Conservation (phyloP, 2,797 vertebrate genomes). For the Tapirus indicus region DNA sequence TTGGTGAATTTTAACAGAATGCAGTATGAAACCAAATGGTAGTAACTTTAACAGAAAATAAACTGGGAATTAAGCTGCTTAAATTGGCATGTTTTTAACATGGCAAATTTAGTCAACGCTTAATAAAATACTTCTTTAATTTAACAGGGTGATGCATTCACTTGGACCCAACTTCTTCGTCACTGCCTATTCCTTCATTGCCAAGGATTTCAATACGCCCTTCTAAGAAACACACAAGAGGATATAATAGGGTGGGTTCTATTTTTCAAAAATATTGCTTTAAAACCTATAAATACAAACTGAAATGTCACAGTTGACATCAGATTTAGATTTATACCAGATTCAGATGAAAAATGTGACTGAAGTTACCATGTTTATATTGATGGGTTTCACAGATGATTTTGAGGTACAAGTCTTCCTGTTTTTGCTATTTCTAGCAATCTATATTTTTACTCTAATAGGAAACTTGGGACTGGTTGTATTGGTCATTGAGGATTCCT, state of each 20-base stretch:
- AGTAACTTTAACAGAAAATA: background rate
- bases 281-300: background rate
- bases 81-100: background rate
- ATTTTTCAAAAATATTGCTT: background rate
- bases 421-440: constrained; percentile 15
- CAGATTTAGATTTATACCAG: background rate
- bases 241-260: background rate
- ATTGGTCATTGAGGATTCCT: constrained; percentile 44
- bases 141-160: background rate
- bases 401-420: constrained; percentile 36
- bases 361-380: background rate
- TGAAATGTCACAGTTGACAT: background rate
- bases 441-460: constrained; percentile 64
- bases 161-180: background rate
- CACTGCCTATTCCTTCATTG: no score
- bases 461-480: constrained; percentile 72
- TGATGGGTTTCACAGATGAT: constrained; percentile 61
- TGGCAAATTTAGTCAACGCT: background rate
- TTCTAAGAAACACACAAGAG: background rate
- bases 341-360: background rate
- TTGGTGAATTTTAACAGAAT: background rate
- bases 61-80: background rate
- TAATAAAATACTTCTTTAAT: background rate
- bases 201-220: background rate
- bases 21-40: background rate